Percentiles rank a stretch among this genome's conserved stretches.
Evolutionary conservation across 2,113 vertebrate genomes (phyloP).

Genomic region (Siphamia tubifer): DNA sequence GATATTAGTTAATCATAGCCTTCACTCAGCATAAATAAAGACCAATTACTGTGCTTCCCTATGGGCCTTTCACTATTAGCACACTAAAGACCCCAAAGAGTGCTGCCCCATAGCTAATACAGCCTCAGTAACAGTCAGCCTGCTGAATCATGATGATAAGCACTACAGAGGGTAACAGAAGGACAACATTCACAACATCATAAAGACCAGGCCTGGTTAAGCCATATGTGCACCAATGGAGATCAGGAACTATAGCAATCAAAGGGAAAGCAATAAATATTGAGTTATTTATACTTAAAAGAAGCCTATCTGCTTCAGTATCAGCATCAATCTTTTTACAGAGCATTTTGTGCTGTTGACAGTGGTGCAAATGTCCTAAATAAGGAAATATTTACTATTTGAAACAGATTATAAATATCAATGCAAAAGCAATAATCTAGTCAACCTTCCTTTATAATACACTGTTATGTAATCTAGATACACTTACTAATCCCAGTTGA

Average conservation of each 20-base stretch:
- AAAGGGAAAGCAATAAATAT: neutral
- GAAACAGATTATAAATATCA: no score
- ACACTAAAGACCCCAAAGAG: slow-evolving; percentile 73
- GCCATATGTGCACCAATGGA: neutral
- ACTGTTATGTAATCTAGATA: neutral
- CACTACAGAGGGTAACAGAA: slow-evolving; percentile 44
- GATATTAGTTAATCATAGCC: slow-evolving; percentile 79
- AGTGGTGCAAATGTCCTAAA: neutral
- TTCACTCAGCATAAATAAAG: slow-evolving; percentile 80
- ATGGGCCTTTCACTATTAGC: slow-evolving; percentile 67
- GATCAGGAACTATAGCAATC: slow-evolving; percentile 10
- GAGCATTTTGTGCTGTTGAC: neutral
- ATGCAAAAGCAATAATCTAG: neutral
- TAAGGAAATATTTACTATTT: neutral
- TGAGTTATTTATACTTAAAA: neutral
- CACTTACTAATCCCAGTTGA: neutral
- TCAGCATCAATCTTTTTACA: neutral
- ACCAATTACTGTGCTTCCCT: slow-evolving; percentile 76
- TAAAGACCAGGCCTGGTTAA: slow-evolving; percentile 6
- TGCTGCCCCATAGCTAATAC: slow-evolving; percentile 60
- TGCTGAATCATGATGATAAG: slow-evolving; percentile 66
- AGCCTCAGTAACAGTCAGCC: slow-evolving; percentile 36
- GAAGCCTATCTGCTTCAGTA: neutral
- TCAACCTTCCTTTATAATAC: neutral
- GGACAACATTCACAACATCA: slow-evolving; percentile 40